phyloP scores from a whole-genome alignment of 2,797 vertebrate species.

The Tokudaia tokunoshimensis region DNA sequence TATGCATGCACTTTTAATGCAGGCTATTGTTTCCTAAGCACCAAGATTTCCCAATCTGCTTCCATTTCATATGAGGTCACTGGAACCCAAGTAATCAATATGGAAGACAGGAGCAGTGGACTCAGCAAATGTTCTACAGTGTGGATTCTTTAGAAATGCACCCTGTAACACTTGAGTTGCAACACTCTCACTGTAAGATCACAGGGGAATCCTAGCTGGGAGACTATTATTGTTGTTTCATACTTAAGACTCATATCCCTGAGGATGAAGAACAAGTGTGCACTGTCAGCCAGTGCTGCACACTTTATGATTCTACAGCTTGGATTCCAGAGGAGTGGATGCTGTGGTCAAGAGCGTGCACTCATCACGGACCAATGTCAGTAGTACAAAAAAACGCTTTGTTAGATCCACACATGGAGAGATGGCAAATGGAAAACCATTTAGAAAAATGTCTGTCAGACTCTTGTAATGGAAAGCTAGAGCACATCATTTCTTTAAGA shows the following conservation, averaged over 20 bases:
- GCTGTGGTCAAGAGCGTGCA: constrained; percentile 39
- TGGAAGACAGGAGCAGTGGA: constrained; percentile 82
- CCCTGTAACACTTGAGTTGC: constrained; percentile 63
- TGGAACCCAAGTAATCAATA: constrained; percentile 86
- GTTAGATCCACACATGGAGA: constrained; percentile 58
- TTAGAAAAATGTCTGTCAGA: constrained; percentile 68
- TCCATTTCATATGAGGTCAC: constrained; percentile 90
- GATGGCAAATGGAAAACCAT: constrained; percentile 48
- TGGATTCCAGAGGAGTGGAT: constrained; percentile 63
- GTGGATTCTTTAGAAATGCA: constrained; percentile 65
- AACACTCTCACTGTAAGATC: constrained; percentile 72
- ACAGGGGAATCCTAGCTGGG: constrained; percentile 59
- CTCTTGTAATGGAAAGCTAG: constrained; percentile 68
- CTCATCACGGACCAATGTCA: constrained; percentile 63
- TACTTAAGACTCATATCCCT: constrained; percentile 68
- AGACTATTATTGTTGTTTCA: constrained; percentile 2
- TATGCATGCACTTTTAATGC: constrained; percentile 92
- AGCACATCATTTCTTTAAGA: constrained; percentile 80
- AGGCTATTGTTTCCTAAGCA: constrained; percentile 88
- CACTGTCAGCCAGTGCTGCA: constrained; percentile 52
- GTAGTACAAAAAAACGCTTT: constrained; percentile 79
- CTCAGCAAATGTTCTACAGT: constrained; percentile 69
- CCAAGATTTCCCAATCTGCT: constrained; percentile 89
- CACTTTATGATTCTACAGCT: constrained; percentile 7
- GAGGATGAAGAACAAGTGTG: constrained; percentile 39